Evolutionary conservation across 2,113 vertebrate species (phyloP), one percentile per base, ranked within the genome.

Genomic region (Corythornis vintsioides): DNA sequence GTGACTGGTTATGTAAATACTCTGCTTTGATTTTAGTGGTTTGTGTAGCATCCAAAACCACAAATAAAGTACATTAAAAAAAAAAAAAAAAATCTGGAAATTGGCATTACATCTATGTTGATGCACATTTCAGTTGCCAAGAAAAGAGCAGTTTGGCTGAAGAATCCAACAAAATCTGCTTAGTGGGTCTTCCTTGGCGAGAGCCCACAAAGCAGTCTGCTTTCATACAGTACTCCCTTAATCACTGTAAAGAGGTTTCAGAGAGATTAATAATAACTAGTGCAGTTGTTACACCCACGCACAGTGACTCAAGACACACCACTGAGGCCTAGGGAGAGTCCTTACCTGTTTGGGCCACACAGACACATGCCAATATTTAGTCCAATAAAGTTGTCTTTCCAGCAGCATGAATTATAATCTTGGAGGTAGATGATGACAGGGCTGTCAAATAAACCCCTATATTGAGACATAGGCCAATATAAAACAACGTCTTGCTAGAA

Each of bases 81-180:
- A 56, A 1, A 64, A 84, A 1, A 64, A 84, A 83, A 76, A 87
- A 56, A 1, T 2, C 53, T 93, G 60, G 35, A 91, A 86, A 88
- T 69, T 91, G 81, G 90, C 92, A 72, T 88, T 77, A 53, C 52
- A 67, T 85, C 80, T 93, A 73, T 80, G 75, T 86, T 88, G 82
- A 83, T 96, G 67, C 1, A 1, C 87, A 64, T 80, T 93, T 87
- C 43, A 21, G 67, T 56, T 94, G 94, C 96, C 94, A 96, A 81
- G 87, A 95, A 96, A 96, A 96, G 92, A 95, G 89, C 96, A 96
- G 87, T 94, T 94, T 96, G 94, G 94, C 67, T 95, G 76, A 93
- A 92, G 82, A n/a, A 91, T 76, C 82, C 91, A 93, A 80, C 78
- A 89, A 96, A 96, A 96, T 93, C 95, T 93, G 91, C 67, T 94